phyloP scores from a whole-genome alignment of 2,888 invertebrate genomes.

The Trachelus stipa region DNA sequence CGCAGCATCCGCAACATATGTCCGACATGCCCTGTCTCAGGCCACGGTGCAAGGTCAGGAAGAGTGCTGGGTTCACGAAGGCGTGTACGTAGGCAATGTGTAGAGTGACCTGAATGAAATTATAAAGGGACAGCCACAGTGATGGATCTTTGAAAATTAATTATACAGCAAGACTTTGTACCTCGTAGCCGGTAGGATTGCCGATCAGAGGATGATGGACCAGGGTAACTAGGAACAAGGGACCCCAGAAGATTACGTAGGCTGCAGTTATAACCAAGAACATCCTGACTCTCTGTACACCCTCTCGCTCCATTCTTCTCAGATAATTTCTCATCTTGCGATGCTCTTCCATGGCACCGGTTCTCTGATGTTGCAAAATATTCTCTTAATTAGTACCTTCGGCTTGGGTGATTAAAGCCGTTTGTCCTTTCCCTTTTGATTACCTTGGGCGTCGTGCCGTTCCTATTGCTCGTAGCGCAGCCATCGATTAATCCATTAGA shows the following conservation, averaged over 20 bases:
- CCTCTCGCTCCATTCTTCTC: slow-evolving; percentile 82
- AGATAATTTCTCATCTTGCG: slow-evolving; percentile 82
- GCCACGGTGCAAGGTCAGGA: slow-evolving; percentile 82
- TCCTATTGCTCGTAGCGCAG: slow-evolving; percentile 37
- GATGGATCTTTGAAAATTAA: neutral
- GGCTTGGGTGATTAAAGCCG: neutral
- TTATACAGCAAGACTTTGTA: slow-evolving; percentile 48
- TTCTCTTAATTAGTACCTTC: neutral
- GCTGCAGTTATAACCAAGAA: slow-evolving; percentile 86
- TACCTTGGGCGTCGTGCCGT: slow-evolving; percentile 57
- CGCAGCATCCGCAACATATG: slow-evolving; percentile 81
- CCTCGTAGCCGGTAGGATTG: slow-evolving; percentile 81
- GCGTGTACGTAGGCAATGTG: slow-evolving; percentile 91
- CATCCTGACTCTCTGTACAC: slow-evolving; percentile 86
- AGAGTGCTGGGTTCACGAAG: slow-evolving; percentile 84
- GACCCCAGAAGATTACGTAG: slow-evolving; percentile 91
- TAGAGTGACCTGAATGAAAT: slow-evolving; percentile 77
- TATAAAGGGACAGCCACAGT: neutral
- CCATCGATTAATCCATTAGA: slow-evolving; percentile 44
- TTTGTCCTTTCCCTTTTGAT: slow-evolving; percentile 1
- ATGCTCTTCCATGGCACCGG: slow-evolving; percentile 76
- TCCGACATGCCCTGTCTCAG: slow-evolving; percentile 79
- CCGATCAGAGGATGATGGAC: slow-evolving; percentile 81
- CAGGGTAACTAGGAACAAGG: slow-evolving; percentile 86
- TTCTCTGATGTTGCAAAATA: slow-evolving; percentile 55